These are phyloP conservation scores for Podarcis cretensis DNA, from an alignment of 2,113 vertebrate genomes.

Conservation along the genomic window DNA sequence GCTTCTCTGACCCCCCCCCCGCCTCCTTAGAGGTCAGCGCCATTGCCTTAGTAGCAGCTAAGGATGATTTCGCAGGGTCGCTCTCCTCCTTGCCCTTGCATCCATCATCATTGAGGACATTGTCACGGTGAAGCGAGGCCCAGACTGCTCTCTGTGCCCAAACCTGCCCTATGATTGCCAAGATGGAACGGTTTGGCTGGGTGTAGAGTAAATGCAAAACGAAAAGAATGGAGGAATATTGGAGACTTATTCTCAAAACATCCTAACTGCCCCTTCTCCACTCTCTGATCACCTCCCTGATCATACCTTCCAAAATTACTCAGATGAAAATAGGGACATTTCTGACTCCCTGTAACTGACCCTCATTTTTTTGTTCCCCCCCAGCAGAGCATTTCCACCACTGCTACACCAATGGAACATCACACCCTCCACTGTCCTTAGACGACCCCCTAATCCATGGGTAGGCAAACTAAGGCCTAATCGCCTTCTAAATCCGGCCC, in stretches of 20 bases:
- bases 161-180: not conserved
- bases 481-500: too few species aligned
- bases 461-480: too few species aligned
- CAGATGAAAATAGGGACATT: not conserved
- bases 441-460: too few species aligned
- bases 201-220: too few species aligned
- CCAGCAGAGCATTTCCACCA: too few species aligned
- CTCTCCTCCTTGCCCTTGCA: not conserved
- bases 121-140: not conserved
- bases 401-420: too few species aligned
- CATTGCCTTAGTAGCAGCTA: not conserved
- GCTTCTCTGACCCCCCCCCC: conserved; percentile 7
- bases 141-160: not conserved
- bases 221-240: not conserved
- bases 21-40: not conserved
- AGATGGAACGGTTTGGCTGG: not conserved
- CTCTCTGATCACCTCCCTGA: not conserved
- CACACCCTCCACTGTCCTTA: too few species aligned
- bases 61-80: not conserved
- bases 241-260: not conserved
- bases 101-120: not conserved
- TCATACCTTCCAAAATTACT: not conserved
- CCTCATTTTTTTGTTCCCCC: too few species aligned
- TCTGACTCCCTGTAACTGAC: too few species aligned
- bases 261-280: not conserved